phyloP scores from a whole-genome alignment of 2,797 vertebrate genomes.

The Myotis vivesi region DNA sequence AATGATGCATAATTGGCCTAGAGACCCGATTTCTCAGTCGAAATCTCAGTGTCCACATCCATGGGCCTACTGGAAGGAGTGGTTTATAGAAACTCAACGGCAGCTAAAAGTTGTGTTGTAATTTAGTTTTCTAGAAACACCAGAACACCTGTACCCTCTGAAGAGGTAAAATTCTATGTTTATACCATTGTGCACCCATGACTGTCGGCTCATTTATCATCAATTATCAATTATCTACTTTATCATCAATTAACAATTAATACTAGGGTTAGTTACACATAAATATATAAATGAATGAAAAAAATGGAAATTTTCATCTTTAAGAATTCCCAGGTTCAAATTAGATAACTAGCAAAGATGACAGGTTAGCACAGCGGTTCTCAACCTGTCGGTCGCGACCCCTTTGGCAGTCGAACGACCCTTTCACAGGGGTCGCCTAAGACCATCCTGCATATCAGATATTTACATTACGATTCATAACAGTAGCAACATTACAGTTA shows the following conservation, averaged over 20 bases:
- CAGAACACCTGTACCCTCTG: background rate
- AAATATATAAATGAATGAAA: background rate
- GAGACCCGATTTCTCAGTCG: background rate
- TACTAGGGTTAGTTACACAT: slow-evolving; percentile 17
- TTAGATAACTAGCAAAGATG: background rate
- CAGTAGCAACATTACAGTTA: too few species aligned
- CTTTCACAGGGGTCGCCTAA: too few species aligned
- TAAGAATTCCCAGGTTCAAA: slow-evolving; percentile 49
- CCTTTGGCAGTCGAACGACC: too few species aligned
- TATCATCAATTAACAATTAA: background rate
- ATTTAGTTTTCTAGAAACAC: background rate
- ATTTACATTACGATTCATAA: too few species aligned
- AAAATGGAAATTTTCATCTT: slow-evolving; percentile 7
- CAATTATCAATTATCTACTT: background rate
- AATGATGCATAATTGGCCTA: background rate
- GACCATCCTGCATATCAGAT: too few species aligned
- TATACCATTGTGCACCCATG: background rate
- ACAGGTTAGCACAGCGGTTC: background rate
- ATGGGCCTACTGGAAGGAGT: background rate
- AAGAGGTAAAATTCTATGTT: background rate
- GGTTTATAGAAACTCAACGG: background rate
- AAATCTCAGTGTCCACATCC: background rate
- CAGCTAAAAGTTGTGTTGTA: background rate
- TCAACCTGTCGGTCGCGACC: too few species aligned
- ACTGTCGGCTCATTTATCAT: background rate